phyloP scores from a whole-genome alignment of 2,888 invertebrate species.

The Melipona bicolor region DNA sequence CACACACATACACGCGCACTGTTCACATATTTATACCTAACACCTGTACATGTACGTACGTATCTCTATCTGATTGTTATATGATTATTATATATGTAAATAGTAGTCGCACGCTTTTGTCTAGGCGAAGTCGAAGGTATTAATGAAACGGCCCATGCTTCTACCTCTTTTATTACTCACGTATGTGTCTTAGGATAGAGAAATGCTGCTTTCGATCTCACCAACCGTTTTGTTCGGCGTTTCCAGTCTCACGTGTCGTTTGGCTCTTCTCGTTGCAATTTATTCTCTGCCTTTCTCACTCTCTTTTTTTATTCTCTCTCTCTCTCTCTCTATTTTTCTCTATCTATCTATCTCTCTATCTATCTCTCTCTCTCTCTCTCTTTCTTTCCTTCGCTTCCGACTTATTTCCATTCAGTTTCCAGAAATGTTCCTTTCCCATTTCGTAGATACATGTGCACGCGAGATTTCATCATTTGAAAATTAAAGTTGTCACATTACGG shows the following conservation, averaged over 20 bases:
- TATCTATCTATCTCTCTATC: neutral
- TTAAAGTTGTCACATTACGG: neutral
- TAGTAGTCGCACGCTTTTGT: constrained; percentile 82
- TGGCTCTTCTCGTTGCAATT: constrained; percentile 64
- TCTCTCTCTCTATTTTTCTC: neutral
- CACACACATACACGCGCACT: constrained; percentile 19
- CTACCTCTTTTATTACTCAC: constrained; percentile 76
- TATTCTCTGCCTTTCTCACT: constrained; percentile 38
- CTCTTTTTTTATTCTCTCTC: neutral
- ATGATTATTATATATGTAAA: constrained; percentile 78
- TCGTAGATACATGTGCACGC: neutral
- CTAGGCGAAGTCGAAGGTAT: constrained; percentile 79
- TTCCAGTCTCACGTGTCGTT: constrained; percentile 66
- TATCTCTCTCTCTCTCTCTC: neutral
- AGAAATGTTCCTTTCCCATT: neutral
- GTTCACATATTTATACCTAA: neutral
- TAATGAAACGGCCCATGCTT: constrained; percentile 77
- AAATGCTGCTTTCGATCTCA: constrained; percentile 77
- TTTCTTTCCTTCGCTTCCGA: neutral
- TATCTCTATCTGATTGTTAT: constrained; percentile 70
- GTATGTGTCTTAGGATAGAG: constrained; percentile 79
- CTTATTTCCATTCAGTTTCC: neutral
- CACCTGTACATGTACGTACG: constrained; percentile 66
- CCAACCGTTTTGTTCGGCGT: constrained; percentile 64
- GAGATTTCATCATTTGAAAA: neutral